phyloP scores from a whole-genome alignment of 1,140 invertebrate genomes.

The Brachionus sp. region DNA sequence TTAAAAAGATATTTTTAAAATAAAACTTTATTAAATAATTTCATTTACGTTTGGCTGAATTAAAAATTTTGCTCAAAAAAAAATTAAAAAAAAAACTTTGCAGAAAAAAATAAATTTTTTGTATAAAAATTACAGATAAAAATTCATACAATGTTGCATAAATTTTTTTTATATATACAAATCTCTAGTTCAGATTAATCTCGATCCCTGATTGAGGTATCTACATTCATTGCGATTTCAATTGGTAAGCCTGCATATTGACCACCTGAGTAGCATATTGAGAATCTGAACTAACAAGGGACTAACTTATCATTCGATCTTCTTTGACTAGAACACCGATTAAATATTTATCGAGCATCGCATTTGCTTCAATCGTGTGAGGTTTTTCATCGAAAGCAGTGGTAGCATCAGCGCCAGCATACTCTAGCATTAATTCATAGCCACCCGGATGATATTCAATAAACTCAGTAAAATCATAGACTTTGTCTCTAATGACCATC shows the following conservation, averaged over 20 bases:
- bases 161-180: background rate
- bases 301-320: slow-evolving; percentile 32
- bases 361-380: slow-evolving; percentile 30
- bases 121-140: background rate
- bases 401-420: slow-evolving; percentile 73
- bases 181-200: background rate
- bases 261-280: background rate
- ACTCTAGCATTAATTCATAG: slow-evolving; percentile 74
- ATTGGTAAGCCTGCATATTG: background rate
- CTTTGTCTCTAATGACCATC: slow-evolving; percentile 52
- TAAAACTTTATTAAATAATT: background rate
- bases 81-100: background rate
- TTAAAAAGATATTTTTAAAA: background rate
- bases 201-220: background rate
- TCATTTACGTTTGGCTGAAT: background rate
- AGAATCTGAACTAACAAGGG: background rate
- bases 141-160: background rate
- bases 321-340: slow-evolving; percentile 36
- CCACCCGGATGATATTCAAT: slow-evolving; percentile 74
- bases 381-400: slow-evolving; percentile 43
- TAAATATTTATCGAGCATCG: slow-evolving; percentile 35
- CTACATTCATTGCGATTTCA: background rate
- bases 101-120: background rate
- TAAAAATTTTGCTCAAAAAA: background rate
- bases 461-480: slow-evolving; percentile 55